These are phyloP conservation scores for Galeopsomyia nigrocyanea DNA, from an alignment of 2,888 invertebrate genomes.

Conservation along the genomic window DNA sequence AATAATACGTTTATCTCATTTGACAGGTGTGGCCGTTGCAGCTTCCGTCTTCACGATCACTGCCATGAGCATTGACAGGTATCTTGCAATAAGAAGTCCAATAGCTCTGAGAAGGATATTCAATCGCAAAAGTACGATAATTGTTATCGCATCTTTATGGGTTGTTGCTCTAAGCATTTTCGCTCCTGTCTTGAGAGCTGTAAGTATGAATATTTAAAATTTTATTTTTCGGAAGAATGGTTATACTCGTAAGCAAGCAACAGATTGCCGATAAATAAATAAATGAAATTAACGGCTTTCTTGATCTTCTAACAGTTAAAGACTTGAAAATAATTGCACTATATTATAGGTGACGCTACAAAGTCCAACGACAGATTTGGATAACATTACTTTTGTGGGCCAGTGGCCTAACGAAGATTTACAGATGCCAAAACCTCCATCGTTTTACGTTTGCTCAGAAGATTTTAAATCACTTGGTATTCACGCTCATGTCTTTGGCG, in stretches of 20 bases:
- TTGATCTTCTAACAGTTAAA: neutral
- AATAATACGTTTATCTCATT: neutral
- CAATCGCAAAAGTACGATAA: conserved; percentile 76
- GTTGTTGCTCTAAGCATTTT: conserved; percentile 77
- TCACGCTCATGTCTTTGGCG: conserved; percentile 75
- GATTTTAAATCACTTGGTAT: conserved; percentile 74
- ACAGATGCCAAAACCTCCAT: conserved; percentile 55
- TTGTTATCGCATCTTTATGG: conserved; percentile 78
- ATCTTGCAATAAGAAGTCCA: conserved; percentile 81
- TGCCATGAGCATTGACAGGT: conserved; percentile 83
- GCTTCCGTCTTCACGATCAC: conserved; percentile 86
- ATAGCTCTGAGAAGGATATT: conserved; percentile 80
- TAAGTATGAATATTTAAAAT: conserved; percentile 49
- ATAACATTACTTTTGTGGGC: conserved; percentile 53
- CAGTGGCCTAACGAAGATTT: conserved; percentile 42
- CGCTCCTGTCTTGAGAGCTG: conserved; percentile 74
- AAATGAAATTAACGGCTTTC: neutral
- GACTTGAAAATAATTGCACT: too few species aligned
- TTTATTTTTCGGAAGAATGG: neutral
- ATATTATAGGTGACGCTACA: conserved; percentile 55
- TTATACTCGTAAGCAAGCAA: too few species aligned
- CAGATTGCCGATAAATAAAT: neutral
- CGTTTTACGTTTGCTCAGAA: conserved; percentile 76
- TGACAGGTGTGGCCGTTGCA: conserved; percentile 81
- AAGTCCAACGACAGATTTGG: conserved; percentile 51